Evolutionary conservation across 2,888 invertebrate genomes (phyloP).

Genomic region (Capitulum mitella): DNA sequence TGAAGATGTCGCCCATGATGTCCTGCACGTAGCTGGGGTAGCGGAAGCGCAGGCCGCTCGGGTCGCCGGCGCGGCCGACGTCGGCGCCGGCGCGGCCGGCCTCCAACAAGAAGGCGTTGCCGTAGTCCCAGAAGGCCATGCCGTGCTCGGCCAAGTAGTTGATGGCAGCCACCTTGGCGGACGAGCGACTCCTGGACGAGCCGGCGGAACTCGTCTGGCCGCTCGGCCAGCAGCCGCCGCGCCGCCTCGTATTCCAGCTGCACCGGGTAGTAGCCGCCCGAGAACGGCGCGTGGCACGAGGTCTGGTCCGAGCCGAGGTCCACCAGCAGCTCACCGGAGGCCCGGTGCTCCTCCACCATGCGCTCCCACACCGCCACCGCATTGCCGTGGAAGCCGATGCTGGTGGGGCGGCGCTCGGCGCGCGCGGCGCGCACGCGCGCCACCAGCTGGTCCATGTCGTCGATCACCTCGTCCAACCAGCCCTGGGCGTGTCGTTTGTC

Average conservation of each 20-base stretch:
- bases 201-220: conserved; percentile 48
- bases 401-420: conserved; percentile 7
- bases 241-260: conserved; percentile 48
- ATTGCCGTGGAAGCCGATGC: conserved; percentile 12
- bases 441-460: conserved; percentile 46
- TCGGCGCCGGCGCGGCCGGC: conserved; percentile 52
- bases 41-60: conserved; percentile 38
- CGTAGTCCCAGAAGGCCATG: conserved; percentile 57
- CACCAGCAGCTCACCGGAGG: conserved; percentile 50
- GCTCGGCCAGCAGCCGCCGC: conserved; percentile 45
- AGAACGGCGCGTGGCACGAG: conserved; percentile 54
- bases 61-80: conserved; percentile 43
- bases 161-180: conserved; percentile 53
- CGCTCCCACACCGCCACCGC: conserved; percentile 46
- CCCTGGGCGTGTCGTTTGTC: conserved; percentile 52
- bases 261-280: conserved; percentile 55
- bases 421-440: conserved; percentile 42
- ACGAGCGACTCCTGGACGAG: conserved; percentile 51
- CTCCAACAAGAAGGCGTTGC: conserved; percentile 56
- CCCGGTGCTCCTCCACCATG: conserved; percentile 47
- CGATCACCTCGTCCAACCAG: conserved; percentile 51
- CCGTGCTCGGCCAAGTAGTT: conserved; percentile 45
- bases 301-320: conserved; percentile 58
- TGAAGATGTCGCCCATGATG: conserved; percentile 59
- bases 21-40: conserved; percentile 58